Conservation (phyloP, 2,797 vertebrate genomes). For the Alfaro cultratus region DNA sequence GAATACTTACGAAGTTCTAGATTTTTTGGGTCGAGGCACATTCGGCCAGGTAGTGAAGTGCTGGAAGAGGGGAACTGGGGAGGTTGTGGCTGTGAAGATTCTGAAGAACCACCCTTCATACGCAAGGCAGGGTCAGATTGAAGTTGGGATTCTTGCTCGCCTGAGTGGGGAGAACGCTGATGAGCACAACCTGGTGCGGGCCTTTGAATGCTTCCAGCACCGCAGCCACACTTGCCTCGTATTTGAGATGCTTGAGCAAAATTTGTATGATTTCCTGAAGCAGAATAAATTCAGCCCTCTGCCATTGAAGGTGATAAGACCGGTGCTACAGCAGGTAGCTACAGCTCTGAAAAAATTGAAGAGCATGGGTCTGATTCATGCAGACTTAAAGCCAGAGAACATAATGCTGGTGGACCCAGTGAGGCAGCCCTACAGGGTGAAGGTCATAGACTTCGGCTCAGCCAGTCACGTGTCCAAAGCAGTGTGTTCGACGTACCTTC, state of each 20-base stretch:
- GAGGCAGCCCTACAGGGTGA: constrained; percentile 96
- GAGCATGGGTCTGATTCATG: constrained; percentile 98
- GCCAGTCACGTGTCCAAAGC: constrained; percentile 99
- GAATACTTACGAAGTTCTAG: constrained; percentile 98
- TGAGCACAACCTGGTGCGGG: constrained; percentile 96
- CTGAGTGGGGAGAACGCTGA: constrained; percentile 97
- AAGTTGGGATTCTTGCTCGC: constrained; percentile 96
- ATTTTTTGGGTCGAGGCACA: constrained; percentile 97
- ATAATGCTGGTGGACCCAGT: constrained; percentile 99
- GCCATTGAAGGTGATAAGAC: constrained; percentile 97
- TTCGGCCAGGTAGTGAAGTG: constrained; percentile 99
- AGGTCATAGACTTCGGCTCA: constrained; percentile 99
- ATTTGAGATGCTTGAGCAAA: constrained; percentile 99
- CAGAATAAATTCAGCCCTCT: constrained; percentile 99
- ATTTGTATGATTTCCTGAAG: constrained; percentile 98
- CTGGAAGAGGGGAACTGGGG: constrained; percentile 97
- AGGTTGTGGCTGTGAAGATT: constrained; percentile 98
- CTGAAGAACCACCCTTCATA: constrained; percentile 99
- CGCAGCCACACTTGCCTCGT: constrained; percentile 97
- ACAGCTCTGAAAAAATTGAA: constrained; percentile 98
- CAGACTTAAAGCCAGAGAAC: constrained; percentile 99
- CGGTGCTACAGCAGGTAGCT: constrained; percentile 97
- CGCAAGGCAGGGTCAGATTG: constrained; percentile 97
- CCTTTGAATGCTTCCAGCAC: constrained; percentile 99
- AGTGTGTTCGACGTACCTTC: constrained; percentile 98